Percentiles rank a stretch among this genome's conserved stretches.
Conservation (phyloP, 2,113 vertebrate genomes). For the Laticauda laticaudata region DNA sequence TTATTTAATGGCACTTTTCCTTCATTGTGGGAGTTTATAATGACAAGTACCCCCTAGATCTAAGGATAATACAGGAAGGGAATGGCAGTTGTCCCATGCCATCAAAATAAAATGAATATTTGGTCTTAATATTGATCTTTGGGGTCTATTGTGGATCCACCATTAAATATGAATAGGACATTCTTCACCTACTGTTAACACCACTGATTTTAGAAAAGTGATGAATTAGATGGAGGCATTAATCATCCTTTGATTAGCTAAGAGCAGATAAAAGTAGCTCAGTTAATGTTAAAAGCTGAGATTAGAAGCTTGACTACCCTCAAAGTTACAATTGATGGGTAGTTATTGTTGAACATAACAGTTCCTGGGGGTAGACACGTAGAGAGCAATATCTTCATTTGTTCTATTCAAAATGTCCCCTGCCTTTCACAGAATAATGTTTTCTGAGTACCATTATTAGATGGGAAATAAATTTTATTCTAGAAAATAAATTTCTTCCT, state of each 20-base stretch:
- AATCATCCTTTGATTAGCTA: conserved; percentile 15
- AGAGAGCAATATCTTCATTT: conserved; percentile 27
- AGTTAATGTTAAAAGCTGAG: conserved; percentile 24
- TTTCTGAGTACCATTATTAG: conserved; percentile 62
- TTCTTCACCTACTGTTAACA: background rate
- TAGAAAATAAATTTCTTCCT: conserved; percentile 44
- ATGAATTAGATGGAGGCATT: conserved; percentile 9
- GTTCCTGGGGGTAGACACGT: conserved; percentile 47
- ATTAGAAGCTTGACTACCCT: conserved; percentile 43
- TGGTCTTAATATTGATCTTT: background rate
- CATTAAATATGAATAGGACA: background rate
- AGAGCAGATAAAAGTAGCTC: background rate
- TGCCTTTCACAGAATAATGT: conserved; percentile 58
- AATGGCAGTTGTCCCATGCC: too few relatives aligned
- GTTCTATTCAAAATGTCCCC: conserved; percentile 32
- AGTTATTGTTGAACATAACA: background rate
- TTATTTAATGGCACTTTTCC: background rate
- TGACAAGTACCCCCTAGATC: background rate
- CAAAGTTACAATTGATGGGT: conserved; percentile 65
- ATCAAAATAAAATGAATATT: background rate
- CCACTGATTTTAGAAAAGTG: background rate
- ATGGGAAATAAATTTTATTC: conserved; percentile 66
- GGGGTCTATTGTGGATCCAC: background rate
- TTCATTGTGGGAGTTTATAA: background rate
- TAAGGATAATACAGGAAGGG: background rate